Base-by-base conservation (phyloP, 2,888 invertebrate species). In the Strigamia maritima region DNA sequence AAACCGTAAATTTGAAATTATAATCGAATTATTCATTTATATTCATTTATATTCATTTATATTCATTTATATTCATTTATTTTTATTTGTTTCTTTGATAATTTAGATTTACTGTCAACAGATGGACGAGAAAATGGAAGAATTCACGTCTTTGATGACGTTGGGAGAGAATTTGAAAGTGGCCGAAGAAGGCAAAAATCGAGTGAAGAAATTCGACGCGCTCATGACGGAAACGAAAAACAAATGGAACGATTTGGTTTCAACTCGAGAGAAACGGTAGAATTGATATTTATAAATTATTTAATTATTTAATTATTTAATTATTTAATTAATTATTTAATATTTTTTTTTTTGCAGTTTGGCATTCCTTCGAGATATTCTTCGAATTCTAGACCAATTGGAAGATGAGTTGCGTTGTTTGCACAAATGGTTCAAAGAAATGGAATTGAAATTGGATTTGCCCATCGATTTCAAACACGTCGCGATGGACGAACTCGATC, bases 341-440 rank as follows among this genome's bases (percentile, higher is more conserved):
- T 38, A 54, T 54, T 54, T 77, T 7, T 77, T 77, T 26, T 26
- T 28, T 31, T 24, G n/a, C 19, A 78, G 78, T 28, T 35, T 78
- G 35, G 31, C 35, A 28, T n/a, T 16, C 31, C 38, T 78, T n/a
- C 22, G 77, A 65, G 79, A 79, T 14, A 77, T 79, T 24, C 89
- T 92, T 81, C 89, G 91, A 84, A 92, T 93, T 0, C 90, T 93
- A 84, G 86, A 88, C 16, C 90, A 90, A 81, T 85, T 94, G 54
- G 93, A 94, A 85, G 90, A 90, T 82, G 89, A 92, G 81, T 89
- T 94, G 81, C 90, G 90, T 0, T 90, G 92, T 83, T 91, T 94
- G 79, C 88, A 92, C 82, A 86, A 89, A 31, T 92, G 92, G 91
- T 86, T 94, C 82, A 90, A 91, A 81, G 88, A 90, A 80, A 90